A percentile compares a stretch with the other conserved stretches of the same genome.
Evolutionary conservation across 2,888 invertebrate species (phyloP).

Genomic region (Orthonevra nobilis): DNA sequence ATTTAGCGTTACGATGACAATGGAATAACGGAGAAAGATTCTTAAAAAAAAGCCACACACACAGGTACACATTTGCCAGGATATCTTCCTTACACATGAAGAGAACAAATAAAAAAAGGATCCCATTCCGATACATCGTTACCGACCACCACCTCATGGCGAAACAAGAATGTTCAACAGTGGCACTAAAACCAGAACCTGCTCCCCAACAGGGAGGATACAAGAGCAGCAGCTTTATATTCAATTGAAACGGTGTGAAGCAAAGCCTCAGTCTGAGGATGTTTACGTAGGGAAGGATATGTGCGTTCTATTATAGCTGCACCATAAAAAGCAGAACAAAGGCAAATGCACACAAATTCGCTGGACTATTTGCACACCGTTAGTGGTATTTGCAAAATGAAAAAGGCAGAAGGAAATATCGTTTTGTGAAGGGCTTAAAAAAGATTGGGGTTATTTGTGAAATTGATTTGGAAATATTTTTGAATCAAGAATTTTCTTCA

Average conservation of each 20-base stretch:
- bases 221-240: constrained; percentile 17
- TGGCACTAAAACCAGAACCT: constrained; percentile 29
- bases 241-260: constrained; percentile 24
- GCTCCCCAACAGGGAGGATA: constrained; percentile 3
- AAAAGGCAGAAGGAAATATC: neutral
- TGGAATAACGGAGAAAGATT: neutral
- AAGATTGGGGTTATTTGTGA: no score
- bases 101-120: constrained; percentile 4
- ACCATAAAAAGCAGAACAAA: constrained; percentile 28
- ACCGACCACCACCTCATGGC: constrained; percentile 6
- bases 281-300: constrained; percentile 36
- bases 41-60: constrained; percentile 1
- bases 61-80: neutral
- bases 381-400: constrained; percentile 31
- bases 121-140: constrained; percentile 33
- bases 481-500: no score
- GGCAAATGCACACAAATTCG: constrained; percentile 32
- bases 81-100: constrained; percentile 4
- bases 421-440: neutral
- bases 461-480: no score
- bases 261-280: neutral
- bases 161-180: constrained; percentile 19
- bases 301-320: constrained; percentile 29
- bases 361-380: constrained; percentile 34
- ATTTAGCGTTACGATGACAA: constrained; percentile 41